Percentiles rank a stretch among this genome's conserved stretches.
These are phyloP conservation scores for Phalacrocorax brasilianus DNA, from an alignment of 2,113 vertebrate species.

Conservation along the genomic window DNA sequence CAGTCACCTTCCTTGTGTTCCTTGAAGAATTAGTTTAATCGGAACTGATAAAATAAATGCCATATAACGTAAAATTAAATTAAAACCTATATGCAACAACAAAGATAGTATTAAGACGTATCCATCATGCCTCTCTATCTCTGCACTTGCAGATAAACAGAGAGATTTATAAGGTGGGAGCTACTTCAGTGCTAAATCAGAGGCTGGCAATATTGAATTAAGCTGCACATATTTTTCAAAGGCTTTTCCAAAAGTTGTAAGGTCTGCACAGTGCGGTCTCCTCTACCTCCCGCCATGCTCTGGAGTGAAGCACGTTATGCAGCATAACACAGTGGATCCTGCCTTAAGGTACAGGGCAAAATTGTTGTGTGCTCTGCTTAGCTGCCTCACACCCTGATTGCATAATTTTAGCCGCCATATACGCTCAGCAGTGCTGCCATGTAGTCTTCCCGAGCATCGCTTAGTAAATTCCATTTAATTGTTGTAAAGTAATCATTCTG, in stretches of 20 bases:
- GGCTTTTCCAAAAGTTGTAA: not conserved
- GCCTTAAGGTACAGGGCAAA: not conserved
- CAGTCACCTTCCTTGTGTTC: constrained; percentile 51
- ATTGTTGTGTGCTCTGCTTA: not conserved
- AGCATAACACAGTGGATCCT: not conserved
- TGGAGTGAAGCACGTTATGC: not conserved
- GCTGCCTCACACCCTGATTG: not conserved
- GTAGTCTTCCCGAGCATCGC: not conserved
- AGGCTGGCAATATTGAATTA: constrained; percentile 53
- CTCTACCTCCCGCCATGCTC: not conserved
- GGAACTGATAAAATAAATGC: constrained; percentile 53
- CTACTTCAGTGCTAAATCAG: constrained; percentile 50
- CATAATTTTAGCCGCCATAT: not conserved
- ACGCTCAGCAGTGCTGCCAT: not conserved
- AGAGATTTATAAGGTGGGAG: constrained; percentile 50
- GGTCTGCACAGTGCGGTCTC: not conserved
- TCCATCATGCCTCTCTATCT: constrained; percentile 39
- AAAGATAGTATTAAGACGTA: constrained; percentile 52
- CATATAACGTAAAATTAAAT: constrained; percentile 49
- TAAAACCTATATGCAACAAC: constrained; percentile 43
- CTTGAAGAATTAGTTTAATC: constrained; percentile 64
- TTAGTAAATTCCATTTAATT: not conserved
- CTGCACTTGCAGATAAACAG: constrained; percentile 46
- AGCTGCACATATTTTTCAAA: constrained; percentile 49
- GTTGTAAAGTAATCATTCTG: not conserved